Evolutionary conservation across 53 echinoderm and acorn worm species (phyloP).

Genomic region (Holothuria leucospilota): DNA sequence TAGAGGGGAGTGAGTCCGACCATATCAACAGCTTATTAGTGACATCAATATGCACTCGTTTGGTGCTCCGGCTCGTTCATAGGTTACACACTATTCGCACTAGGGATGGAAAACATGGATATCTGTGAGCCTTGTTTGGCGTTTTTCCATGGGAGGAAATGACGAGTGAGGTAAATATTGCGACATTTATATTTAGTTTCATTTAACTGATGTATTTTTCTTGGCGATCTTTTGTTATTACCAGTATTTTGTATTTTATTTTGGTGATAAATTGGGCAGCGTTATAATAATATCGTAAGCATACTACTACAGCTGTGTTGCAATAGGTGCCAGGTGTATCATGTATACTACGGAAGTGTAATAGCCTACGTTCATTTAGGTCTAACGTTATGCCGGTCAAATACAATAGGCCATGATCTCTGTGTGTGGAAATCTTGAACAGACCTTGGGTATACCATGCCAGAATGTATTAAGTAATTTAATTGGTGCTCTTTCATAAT

Average conservation of each 20-base stretch:
- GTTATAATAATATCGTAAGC: not conserved
- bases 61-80: not conserved
- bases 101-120: constrained; percentile 34
- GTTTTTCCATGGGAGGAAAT: constrained; percentile 37
- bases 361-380: no score
- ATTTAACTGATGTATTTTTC: not conserved
- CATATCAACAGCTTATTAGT: constrained; percentile 32
- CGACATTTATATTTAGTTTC: not conserved
- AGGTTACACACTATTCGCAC: constrained; percentile 29
- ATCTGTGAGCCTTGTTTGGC: constrained; percentile 40
- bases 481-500: no score
- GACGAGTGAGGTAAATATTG: constrained; percentile 30
- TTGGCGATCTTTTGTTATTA: not conserved
- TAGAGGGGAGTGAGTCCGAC: not conserved
- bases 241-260: not conserved
- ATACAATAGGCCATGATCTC: no score
- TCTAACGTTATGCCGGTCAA: no score
- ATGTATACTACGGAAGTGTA: no score
- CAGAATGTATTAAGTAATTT: no score
- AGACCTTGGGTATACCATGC: no score
- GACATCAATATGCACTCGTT: constrained; percentile 38
- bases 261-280: not conserved
- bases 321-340: no score
- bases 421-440: no score
- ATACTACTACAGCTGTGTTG: not conserved